These are phyloP conservation scores for Psilopsiagon aurifrons DNA, from an alignment of 2,113 vertebrate species.

Conservation along the genomic window DNA sequence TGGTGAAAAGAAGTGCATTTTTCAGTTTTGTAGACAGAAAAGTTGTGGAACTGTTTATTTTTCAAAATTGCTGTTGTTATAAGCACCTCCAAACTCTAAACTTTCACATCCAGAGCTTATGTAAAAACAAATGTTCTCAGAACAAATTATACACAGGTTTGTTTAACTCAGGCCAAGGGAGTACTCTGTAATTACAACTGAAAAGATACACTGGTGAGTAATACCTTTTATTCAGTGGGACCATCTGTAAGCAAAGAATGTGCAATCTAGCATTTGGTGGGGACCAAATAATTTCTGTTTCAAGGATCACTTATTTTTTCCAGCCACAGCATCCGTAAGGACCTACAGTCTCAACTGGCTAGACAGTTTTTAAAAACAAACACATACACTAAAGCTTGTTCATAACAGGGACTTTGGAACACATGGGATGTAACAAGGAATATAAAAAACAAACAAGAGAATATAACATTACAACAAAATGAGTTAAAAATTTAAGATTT, in stretches of 20 bases:
- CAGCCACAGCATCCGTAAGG: not conserved
- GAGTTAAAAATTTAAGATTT: not conserved
- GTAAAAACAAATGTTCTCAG: not conserved
- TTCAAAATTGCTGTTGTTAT: not conserved
- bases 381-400: not conserved
- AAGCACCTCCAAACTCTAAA: not conserved
- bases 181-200: not conserved
- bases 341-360: not conserved
- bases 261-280: not conserved
- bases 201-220: not conserved
- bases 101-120: not conserved
- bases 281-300: accelerated
- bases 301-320: not conserved
- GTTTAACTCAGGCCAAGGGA: not conserved
- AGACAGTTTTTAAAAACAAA: not conserved
- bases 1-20: not conserved
- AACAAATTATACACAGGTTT: not conserved
- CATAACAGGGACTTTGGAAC: not conserved
- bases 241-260: not conserved
- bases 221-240: not conserved
- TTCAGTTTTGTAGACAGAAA: not conserved
- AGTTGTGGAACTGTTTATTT: not conserved
- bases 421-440: not conserved
- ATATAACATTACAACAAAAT: not conserved
- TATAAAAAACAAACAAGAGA: not conserved